phyloP scores from a whole-genome alignment of 2,113 vertebrate genomes.

The Atlantisia rogersi region DNA sequence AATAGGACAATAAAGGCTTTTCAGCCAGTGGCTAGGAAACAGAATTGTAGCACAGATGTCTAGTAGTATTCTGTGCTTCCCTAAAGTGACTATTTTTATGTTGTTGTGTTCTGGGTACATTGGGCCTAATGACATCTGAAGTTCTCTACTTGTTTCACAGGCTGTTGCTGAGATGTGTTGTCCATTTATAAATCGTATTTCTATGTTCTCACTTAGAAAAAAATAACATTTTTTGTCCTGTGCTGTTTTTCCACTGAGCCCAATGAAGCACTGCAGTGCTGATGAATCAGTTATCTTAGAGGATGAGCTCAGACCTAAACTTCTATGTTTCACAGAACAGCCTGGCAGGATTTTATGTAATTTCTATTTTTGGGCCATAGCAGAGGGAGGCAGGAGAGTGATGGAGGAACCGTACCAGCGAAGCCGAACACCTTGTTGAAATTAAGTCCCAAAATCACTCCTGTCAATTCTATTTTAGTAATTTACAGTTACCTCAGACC shows the following conservation, averaged over 20 bases:
- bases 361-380: not conserved
- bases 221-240: not conserved
- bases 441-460: not conserved
- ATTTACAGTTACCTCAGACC: not conserved
- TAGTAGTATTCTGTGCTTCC: not conserved
- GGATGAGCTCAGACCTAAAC: constrained; percentile 10
- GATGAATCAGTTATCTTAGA: constrained; percentile 3
- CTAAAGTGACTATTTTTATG: not conserved
- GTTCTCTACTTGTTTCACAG: not conserved
- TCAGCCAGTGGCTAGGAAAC: not conserved
- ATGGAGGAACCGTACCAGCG: not conserved
- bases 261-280: not conserved
- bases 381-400: not conserved
- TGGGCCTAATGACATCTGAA: not conserved
- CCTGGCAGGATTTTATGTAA: not conserved
- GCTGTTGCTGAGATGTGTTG: not conserved
- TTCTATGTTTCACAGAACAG: not conserved
- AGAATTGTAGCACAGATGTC: not conserved
- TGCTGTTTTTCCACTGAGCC: not conserved
- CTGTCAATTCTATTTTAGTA: not conserved
- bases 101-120: not conserved
- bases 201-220: not conserved
- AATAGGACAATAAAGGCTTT: not conserved
- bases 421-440: not conserved
- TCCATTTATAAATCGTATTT: not conserved